phyloP scores from a whole-genome alignment of 1,140 invertebrate genomes.

The Heliothis subflexa region DNA sequence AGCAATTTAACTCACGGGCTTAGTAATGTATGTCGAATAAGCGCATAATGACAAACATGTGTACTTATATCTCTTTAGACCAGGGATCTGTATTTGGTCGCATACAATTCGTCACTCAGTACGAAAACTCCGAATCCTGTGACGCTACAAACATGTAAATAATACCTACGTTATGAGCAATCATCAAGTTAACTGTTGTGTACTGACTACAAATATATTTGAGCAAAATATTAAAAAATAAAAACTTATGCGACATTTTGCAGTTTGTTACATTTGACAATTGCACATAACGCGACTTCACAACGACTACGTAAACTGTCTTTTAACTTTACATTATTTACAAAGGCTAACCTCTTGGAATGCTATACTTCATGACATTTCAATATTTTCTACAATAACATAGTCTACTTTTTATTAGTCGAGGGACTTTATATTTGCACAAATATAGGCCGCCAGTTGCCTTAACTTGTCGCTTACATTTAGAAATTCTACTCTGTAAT shows the following conservation, averaged over 20 bases:
- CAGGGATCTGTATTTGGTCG: conserved; percentile 17
- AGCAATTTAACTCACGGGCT: conserved; percentile 34
- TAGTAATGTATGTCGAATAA: conserved; percentile 16
- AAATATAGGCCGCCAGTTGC: conserved; percentile 42
- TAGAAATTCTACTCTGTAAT: conserved; percentile 40
- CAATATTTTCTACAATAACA: conserved; percentile 41
- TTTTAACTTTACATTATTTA: conserved; percentile 60
- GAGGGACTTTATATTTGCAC: conserved; percentile 46
- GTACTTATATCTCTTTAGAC: conserved; percentile 19
- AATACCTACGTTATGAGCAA: conserved; percentile 32
- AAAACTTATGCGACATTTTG: conserved; percentile 15
- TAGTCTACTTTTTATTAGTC: conserved; percentile 46
- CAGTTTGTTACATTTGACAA: conserved; percentile 27
- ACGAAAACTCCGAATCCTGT: background rate
- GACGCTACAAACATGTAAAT: conserved; percentile 32
- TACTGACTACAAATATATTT: conserved; percentile 45
- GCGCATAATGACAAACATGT: conserved; percentile 17
- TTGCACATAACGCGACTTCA: conserved; percentile 27
- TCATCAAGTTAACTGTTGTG: conserved; percentile 10
- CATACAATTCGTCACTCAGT: background rate
- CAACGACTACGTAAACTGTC: conserved; percentile 47
- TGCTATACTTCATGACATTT: conserved; percentile 54
- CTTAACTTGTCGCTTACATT: conserved; percentile 34
- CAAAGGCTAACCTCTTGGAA: conserved; percentile 57
- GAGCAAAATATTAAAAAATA: conserved; percentile 40